phyloP scores from a whole-genome alignment of 1,140 invertebrate genomes.

The Zaprionus lachaisei region DNA sequence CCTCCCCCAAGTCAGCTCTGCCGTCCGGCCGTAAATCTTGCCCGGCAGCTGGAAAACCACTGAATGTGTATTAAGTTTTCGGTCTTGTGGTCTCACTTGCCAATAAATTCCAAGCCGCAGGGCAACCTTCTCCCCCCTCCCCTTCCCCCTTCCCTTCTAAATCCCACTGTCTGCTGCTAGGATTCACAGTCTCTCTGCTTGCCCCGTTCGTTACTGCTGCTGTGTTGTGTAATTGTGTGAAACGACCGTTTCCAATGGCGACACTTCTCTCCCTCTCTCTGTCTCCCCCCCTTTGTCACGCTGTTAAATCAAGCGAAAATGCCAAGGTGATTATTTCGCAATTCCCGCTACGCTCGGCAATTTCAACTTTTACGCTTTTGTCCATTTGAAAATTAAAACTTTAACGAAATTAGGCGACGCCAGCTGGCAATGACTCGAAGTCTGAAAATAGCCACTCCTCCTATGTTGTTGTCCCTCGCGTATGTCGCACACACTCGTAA shows the following conservation, averaged over 20 bases:
- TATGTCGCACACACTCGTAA: constrained; percentile 11
- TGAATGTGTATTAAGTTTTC: constrained; percentile 54
- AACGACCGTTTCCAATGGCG: constrained; percentile 38
- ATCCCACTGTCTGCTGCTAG: neutral
- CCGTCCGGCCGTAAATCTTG: constrained; percentile 49
- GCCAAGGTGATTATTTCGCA: constrained; percentile 56
- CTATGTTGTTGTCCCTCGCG: neutral
- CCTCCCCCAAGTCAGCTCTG: neutral
- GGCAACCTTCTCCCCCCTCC: neutral
- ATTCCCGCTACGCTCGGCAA: constrained; percentile 6
- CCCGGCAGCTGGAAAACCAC: constrained; percentile 36
- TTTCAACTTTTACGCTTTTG: constrained; percentile 4
- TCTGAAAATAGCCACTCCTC: constrained; percentile 16
- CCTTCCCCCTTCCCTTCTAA: neutral
- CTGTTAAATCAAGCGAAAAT: constrained; percentile 62
- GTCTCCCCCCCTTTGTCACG: neutral
- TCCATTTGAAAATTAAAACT: constrained; percentile 34
- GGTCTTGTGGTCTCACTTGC: constrained; percentile 53
- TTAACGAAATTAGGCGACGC: constrained; percentile 34
- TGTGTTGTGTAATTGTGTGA: constrained; percentile 63
- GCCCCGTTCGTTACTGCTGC: constrained; percentile 4
- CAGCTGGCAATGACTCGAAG: constrained; percentile 27
- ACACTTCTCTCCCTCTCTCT: neutral
- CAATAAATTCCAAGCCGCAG: constrained; percentile 39
- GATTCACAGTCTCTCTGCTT: neutral